A percentile compares a stretch with the other conserved stretches of the same genome.
phyloP scores from a whole-genome alignment of 2,888 invertebrate genomes.

The Actias luna region DNA sequence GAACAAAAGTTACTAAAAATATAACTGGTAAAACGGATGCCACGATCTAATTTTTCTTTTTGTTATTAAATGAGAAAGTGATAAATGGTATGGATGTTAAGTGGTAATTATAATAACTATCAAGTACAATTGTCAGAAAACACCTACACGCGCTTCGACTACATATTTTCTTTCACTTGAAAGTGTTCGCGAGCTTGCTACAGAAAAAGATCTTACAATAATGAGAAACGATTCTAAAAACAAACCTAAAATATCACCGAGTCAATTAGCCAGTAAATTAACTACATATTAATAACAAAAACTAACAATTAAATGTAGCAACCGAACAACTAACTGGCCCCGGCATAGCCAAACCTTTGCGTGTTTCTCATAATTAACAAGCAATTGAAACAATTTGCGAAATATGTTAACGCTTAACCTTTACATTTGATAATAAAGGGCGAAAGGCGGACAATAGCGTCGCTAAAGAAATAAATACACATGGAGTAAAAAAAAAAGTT shows the following conservation, averaged over 20 bases:
- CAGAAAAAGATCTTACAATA: no score
- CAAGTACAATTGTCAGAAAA: no score
- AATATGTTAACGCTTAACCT: constrained; percentile 2
- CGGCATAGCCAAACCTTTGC: constrained; percentile 1
- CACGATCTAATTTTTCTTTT: no score
- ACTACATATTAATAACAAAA: background rate
- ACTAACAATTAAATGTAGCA: constrained; percentile 11
- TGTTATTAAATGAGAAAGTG: no score
- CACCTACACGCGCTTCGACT: no score
- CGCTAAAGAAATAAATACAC: background rate
- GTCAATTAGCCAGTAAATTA: background rate
- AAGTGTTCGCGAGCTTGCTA: no score
- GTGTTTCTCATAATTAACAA: constrained; percentile 1
- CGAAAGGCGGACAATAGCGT: background rate
- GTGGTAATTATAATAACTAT: no score
- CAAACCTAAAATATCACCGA: background rate
- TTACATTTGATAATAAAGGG: constrained; percentile 8
- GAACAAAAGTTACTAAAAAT: no score
- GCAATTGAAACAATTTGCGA: constrained; percentile 8
- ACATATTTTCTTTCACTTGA: no score
- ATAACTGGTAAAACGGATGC: no score
- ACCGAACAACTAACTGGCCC: background rate
- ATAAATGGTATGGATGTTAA: no score
- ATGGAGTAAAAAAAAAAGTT: background rate
- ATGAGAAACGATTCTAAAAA: no score